Base-by-base conservation (phyloP, 2,888 invertebrate genomes). In the Xestoiulus laeticollis region DNA sequence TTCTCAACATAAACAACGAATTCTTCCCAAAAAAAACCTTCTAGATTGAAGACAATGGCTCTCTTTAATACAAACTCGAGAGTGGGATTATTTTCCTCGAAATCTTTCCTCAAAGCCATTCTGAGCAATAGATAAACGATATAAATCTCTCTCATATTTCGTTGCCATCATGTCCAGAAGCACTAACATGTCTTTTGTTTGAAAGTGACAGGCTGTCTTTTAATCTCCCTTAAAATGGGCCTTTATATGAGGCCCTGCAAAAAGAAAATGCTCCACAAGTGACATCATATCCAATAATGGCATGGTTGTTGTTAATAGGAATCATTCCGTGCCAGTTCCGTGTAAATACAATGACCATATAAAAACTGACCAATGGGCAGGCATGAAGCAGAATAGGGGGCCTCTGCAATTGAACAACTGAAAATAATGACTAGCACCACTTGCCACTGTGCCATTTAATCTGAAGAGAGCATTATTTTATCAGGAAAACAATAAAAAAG, bases 241-340 rank as follows among this genome's bases (percentile, higher is more conserved):
- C 26, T 59, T 59, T 59, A 59, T 59, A 59, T 4, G 53, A 59
- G 53, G 4, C 53, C 53, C n/a, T n/a, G n/a, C n/a, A 44, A 26
- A 68, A 68, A 68, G 68, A 26, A 68, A 68, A 68, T 68, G 68
- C 68, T 68, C 68, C 68, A 68, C 68, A 68, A 68, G 68, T 68
- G 68, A 68, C 68, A 68, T 68, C 68, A 68, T 68, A 68, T 68
- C 68, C 68, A 68, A 68, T 68, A 68, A 68, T 68, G 26, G 68
- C 68, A 68, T 68, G 68, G 68, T 68, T 68, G 68, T 68, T 68
- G 68, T 68, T 68, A 68, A 68, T 68, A 68, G 68, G 68, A 68
- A 68, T 68, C 68, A 68, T 68, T 68, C 68, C 68, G 68, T 68
- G 68, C 68, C 68, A 68, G 68, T 68, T 68, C 68, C 68, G 68